Conservation (phyloP, 2,797 vertebrate genomes). For the Crotalus adamanteus region DNA sequence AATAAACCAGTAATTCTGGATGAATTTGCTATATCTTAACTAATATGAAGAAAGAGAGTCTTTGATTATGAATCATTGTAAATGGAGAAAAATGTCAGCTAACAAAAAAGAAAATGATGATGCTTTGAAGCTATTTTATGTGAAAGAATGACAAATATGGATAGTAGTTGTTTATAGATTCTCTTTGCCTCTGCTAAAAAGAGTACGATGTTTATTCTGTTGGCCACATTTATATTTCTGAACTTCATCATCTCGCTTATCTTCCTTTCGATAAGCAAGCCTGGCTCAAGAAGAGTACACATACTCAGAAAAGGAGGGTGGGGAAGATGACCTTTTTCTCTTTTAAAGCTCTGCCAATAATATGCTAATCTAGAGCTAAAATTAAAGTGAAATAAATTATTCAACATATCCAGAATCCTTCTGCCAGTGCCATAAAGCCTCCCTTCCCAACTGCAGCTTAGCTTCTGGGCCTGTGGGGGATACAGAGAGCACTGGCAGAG, state of each 20-base stretch:
- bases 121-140: conserved; percentile 54
- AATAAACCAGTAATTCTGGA: conserved; percentile 67
- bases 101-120: neutral
- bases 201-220: conserved; percentile 70
- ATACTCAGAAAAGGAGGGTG: neutral
- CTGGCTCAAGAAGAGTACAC: conserved; percentile 48
- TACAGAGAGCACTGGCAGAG: neutral
- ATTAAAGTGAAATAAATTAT: neutral
- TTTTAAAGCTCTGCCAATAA: conserved; percentile 35
- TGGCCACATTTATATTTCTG: conserved; percentile 70
- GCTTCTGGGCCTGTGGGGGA: neutral
- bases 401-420: neutral
- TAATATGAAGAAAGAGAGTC: conserved; percentile 62
- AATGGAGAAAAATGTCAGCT: conserved; percentile 20
- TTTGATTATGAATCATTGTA: conserved; percentile 61
- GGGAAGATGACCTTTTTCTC: conserved; percentile 37
- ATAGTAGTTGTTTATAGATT: conserved; percentile 54
- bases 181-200: conserved; percentile 50
- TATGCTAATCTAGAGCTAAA: neutral
- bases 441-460: neutral
- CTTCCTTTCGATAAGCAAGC: conserved; percentile 60
- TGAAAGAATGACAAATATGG: conserved; percentile 59
- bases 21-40: conserved; percentile 62
- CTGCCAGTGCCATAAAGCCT: neutral
- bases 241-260: conserved; percentile 70